Evolutionary conservation across 2,113 vertebrate species (phyloP).

Genomic region (Aegithalos caudatus): DNA sequence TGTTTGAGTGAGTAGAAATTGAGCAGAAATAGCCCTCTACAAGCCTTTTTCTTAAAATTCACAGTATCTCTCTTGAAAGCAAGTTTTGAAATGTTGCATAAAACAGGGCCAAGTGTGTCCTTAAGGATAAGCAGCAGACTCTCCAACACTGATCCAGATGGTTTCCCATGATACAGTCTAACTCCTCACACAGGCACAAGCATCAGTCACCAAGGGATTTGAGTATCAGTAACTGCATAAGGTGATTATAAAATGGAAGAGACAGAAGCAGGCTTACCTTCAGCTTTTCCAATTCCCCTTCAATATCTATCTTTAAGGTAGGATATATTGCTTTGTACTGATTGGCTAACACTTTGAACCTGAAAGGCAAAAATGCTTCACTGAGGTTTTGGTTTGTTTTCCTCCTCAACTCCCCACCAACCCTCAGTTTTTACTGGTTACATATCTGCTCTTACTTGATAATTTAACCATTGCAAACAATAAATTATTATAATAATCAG

Average conservation of each 20-base stretch:
- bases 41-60: background rate
- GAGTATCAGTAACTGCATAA: background rate
- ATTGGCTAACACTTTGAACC: slow-evolving; percentile 91
- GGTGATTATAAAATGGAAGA: background rate
- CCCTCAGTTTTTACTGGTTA: background rate
- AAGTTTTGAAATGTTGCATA: background rate
- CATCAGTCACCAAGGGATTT: background rate
- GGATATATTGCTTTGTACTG: slow-evolving; percentile 96
- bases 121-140: background rate
- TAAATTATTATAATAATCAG: background rate
- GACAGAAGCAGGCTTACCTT: slow-evolving; percentile 77
- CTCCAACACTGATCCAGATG: background rate
- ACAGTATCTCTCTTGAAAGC: background rate
- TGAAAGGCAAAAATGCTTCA: slow-evolving; percentile 62
- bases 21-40: background rate
- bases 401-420: background rate
- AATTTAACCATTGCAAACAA: background rate
- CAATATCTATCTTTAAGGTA: slow-evolving; percentile 88
- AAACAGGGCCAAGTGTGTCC: background rate
- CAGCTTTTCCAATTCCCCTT: slow-evolving; percentile 89
- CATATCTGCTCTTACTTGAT: background rate
- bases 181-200: background rate
- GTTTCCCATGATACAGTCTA: background rate
- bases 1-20: background rate
- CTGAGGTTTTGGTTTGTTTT: background rate